Base-by-base conservation (phyloP, 2,113 vertebrate genomes). In the Bostrychus sinensis region DNA sequence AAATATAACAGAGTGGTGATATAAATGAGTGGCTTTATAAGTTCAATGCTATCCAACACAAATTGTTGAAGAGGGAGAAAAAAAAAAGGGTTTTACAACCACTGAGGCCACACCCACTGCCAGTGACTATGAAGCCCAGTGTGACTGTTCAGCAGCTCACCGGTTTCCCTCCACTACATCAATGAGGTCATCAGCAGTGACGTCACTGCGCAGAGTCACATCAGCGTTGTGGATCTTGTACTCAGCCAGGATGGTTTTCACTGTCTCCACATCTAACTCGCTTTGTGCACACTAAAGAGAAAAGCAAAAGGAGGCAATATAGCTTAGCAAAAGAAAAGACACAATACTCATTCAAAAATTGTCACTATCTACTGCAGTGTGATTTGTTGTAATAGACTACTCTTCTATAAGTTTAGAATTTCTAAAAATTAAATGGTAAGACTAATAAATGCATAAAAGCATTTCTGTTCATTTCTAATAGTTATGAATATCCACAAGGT, bases 151-250 rank as follows among this genome's bases (percentile, higher is more conserved):
- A 60, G 59, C 64, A 65, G 61, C 66, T 72, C 89, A 99, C 97
- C 97, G 94, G 87, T 99, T 99, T 60, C 97, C 97, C 85, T 98
- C 97, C 66, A 98, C 97, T 5, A 98, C 94, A 0, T 99, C 97
- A 19, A 99, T 99, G 43, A 99, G 95, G 89, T 98, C 96, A 22
- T 98, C 97, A 0, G 97, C 97, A 1, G 96, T 99, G 71, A 92
- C 88, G 3, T 99, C 97, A 0, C 96, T 94, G 57, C 97, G 95
- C 89, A 99, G 87, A 0, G 97, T 98, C 87, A 99, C 93, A 8
- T 99, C 97, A 0, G 96, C 97, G 1, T 98, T 99, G 92, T 98
- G 96, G 75, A 99, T 98, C 88, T 98, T 98, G 65, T 99, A 99
- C 76, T 99, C 97, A 0, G 97, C 93, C 50, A 99, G 79, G 86